A percentile compares a stretch with the other conserved stretches of the same genome.
Conservation (phyloP, 2,797 vertebrate species). For the Chrosomus eos region DNA sequence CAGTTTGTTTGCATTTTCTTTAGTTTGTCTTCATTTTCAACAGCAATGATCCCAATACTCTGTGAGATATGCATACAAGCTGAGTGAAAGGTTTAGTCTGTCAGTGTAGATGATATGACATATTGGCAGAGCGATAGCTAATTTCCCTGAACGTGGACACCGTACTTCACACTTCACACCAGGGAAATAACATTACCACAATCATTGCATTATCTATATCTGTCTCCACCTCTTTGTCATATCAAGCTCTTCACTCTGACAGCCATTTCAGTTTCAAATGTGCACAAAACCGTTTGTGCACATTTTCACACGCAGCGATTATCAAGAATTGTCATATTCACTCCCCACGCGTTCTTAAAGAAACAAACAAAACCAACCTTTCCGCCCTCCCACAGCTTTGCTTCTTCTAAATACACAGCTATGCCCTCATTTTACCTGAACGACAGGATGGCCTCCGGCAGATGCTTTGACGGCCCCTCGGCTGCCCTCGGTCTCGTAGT, state of each 20-base stretch:
- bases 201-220: constrained; percentile 24
- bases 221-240: neutral
- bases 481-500: constrained; percentile 97
- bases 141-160: constrained; percentile 68
- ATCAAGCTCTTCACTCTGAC: constrained; percentile 16
- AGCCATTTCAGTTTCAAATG: neutral
- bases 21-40: neutral
- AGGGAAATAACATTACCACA: constrained; percentile 59
- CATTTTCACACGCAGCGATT: neutral
- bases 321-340: constrained; percentile 16
- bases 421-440: constrained; percentile 82
- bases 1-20: too few relatives aligned
- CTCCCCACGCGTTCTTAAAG: neutral
- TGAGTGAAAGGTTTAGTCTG: constrained; percentile 1
- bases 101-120: constrained; percentile 2
- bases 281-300: neutral
- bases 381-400: neutral
- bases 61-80: constrained; percentile 5
- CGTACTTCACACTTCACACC: constrained; percentile 34
- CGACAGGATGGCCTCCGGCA: constrained; percentile 88
- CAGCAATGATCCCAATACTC: neutral
- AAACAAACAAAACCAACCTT: neutral
- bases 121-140: constrained; percentile 16
- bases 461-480: constrained; percentile 92
- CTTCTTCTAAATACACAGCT: neutral